Evolutionary conservation across 1,140 invertebrate species (phyloP), one percentile per base, ranked within the genome.

Genomic region (Brevipalpus yothersi): DNA sequence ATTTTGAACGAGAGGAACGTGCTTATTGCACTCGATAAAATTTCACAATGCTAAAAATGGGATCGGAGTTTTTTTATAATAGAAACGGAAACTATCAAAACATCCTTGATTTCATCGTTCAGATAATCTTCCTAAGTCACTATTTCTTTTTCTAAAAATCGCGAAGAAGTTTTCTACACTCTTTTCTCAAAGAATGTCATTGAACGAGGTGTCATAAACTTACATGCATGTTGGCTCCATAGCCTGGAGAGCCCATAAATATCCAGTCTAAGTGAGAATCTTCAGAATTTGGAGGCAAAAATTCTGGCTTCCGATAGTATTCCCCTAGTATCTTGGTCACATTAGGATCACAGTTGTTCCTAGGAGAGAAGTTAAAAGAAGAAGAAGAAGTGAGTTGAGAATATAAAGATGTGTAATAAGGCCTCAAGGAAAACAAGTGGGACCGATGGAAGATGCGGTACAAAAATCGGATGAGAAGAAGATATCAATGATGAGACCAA

Each of bases 141-240:
- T 4, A 15, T 4, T 47, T 47, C 7, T 47, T 47, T 17, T 3
- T 47, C 45, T 4, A 13, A 15, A 7, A 47, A 47, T 47, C 17
- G 17, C 2, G 45, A 47, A 47, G 13, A 47, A 15, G 2, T 47
- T 15, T 8, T 17, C 5, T 2, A 31, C 2, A 31, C 5, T 31
- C 31, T 31, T 31, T 31, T 31, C 10, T 13, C 12, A 2, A 1
- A 15, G 2, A 23, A 54, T 4, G 2, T 54, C 21, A 1, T 54
- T 54, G 21, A 17, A 54, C 12, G 15, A 57, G n/a, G n/a, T 43
- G 2, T 19, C 1, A 42, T 42, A n/a, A 40, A 76, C 81, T 78
- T 72, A 92, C 86, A 71, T 95, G 90, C 81, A 94, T 83, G 64
- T 90, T 82, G 1, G 90, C 89, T 0, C 91, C 91, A 68, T 87